These are phyloP conservation scores for Tuberolachnus salignus DNA, from an alignment of 2,888 invertebrate species.

Conservation along the genomic window DNA sequence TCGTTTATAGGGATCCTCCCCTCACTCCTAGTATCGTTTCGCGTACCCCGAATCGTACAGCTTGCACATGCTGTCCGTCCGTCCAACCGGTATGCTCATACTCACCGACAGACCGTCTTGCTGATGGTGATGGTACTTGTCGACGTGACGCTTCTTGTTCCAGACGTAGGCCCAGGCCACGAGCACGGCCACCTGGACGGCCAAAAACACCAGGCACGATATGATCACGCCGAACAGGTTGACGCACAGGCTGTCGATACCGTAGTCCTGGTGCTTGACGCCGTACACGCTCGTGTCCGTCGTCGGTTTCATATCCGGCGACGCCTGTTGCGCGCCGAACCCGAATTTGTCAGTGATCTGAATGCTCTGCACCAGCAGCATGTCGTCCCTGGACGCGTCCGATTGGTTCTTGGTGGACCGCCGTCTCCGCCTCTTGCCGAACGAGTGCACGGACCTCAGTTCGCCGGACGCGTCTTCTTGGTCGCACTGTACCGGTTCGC, in stretches of 20 bases:
- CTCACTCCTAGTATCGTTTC: conserved; percentile 67
- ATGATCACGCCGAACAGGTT: conserved; percentile 82
- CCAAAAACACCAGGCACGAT: conserved; percentile 83
- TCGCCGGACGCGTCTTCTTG: conserved; percentile 75
- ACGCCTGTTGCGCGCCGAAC: conserved; percentile 63
- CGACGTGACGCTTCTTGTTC: conserved; percentile 68
- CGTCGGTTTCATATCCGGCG: conserved; percentile 36
- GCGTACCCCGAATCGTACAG: conserved; percentile 86
- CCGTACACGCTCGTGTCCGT: conserved; percentile 37
- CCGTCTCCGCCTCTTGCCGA: conserved; percentile 65
- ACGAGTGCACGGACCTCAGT: conserved; percentile 63
- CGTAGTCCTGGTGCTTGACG: conserved; percentile 58
- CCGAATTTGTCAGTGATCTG: conserved; percentile 92
- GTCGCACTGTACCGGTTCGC: conserved; percentile 90
- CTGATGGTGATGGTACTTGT: conserved; percentile 56
- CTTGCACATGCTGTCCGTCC: conserved; percentile 81
- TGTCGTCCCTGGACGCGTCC: conserved; percentile 71
- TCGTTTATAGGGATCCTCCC: conserved; percentile 11
- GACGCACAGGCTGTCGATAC: conserved; percentile 67
- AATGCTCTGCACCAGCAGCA: conserved; percentile 87
- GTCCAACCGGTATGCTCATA: conserved; percentile 70
- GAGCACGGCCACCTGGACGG: conserved; percentile 84
- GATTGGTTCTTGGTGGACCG: conserved; percentile 60
- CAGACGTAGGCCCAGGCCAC: conserved; percentile 88
- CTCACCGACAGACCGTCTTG: conserved; percentile 66